A percentile compares a stretch with the other conserved stretches of the same genome.
These are phyloP conservation scores for Monodelphis domestica DNA, from an alignment of 2,797 vertebrate species.

Conservation along the genomic window DNA sequence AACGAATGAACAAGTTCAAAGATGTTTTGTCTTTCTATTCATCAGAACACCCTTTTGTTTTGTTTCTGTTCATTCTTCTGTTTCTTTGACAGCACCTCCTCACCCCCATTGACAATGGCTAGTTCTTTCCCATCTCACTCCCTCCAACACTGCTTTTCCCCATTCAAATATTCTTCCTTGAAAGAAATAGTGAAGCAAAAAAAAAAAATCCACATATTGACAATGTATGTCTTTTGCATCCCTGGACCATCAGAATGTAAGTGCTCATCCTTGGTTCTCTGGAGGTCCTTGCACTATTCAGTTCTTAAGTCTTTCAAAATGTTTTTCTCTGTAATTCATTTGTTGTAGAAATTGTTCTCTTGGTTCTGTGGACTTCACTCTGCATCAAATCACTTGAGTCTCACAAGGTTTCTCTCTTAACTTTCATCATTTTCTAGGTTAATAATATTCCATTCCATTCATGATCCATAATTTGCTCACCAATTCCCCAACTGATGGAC, in stretches of 20 bases:
- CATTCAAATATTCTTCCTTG: not conserved
- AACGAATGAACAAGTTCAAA: no score
- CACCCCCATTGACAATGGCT: not conserved
- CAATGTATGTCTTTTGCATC: not conserved
- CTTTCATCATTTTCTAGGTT: not conserved
- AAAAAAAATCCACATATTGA: not conserved
- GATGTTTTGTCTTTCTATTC: not conserved
- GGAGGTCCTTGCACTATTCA: not conserved
- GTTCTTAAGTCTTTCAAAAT: not conserved
- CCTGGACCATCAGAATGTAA: not conserved
- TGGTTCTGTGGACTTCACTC: not conserved
- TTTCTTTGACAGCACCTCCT: not conserved
- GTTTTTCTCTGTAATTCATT: not conserved
- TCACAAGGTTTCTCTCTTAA: not conserved
- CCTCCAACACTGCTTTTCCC: not conserved
- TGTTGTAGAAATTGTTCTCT: not conserved
- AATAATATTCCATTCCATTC: not conserved
- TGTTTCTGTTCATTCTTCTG: not conserved
- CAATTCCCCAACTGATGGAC: not conserved
- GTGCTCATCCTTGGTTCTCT: not conserved
- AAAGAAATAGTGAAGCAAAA: not conserved
- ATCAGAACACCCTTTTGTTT: not conserved
- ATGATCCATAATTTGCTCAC: not conserved
- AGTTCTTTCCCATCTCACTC: not conserved
- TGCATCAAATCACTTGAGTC: not conserved